Evolutionary conservation across 2,113 vertebrate species (phyloP), one percentile per base, ranked within the genome.

Genomic region (Spheniscus mendiculus): DNA sequence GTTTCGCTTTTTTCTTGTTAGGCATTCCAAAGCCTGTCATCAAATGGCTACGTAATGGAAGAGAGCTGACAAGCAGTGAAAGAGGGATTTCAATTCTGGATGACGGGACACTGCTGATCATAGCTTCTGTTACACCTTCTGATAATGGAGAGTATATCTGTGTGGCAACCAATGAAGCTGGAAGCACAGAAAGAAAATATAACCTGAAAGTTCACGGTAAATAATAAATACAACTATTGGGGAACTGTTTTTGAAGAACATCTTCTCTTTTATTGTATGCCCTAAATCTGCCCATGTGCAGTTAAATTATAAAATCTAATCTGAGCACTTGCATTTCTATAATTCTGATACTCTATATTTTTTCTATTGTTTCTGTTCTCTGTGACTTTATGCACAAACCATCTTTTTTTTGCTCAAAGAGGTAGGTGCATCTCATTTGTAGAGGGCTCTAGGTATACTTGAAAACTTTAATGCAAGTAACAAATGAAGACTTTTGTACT

Each of bases 121-220:
- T 99, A 81, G 98, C 98, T 83, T 98, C 99, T 14, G 98, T 99
- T 69, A 98, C 98, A 2, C 99, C 98, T 0, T 96, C 98, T 63
- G 99, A 99, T 96, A 98, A 95, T 6, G 99, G 99, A 38, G 99
- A 99, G 29, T 99, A 99, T 38, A 92, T 99, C 69, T 99, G 99
- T 29, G 97, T 98, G 44, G 99, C 99, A 20, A 92, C 97, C 92
- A 99, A 99, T 22, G 99, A 99, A 92, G 99, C 98, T 13, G 99
- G 99, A 63, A 99, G 99, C 87, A 98, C 99, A 6, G 99, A 99
- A 98, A 99, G 97, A 97, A 99, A 99, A 96, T 99, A 99, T 61
- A 99, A 98, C 81, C 98, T 99, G 59, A 99, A 99, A 98, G 99
- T 99, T 69, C 98, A 99, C 5, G 99, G 99, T 99, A 98, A 98